Evolutionary conservation across 2,113 vertebrate species (phyloP).

Genomic region (Xyrauchen texanus): DNA sequence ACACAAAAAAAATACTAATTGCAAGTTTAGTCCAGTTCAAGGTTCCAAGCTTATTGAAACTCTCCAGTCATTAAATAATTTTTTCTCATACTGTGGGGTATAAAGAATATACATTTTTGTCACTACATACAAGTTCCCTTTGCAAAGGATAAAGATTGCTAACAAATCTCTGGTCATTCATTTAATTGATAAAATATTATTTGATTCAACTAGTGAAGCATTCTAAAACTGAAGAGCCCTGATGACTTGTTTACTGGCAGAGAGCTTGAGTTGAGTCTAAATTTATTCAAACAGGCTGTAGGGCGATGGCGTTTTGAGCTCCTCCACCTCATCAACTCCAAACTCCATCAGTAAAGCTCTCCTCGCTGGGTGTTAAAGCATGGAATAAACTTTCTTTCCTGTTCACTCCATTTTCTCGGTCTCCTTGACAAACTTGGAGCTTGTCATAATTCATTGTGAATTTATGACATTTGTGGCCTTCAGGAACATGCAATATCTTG

Average conservation of each 20-base stretch:
- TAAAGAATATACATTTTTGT: not conserved
- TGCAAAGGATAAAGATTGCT: not conserved
- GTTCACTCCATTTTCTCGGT: constrained; percentile 29
- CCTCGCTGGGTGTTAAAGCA: constrained; percentile 29
- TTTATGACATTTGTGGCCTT: constrained; percentile 19
- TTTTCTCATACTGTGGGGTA: not conserved
- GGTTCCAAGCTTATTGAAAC: not conserved
- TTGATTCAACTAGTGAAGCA: not conserved
- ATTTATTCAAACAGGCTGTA: constrained; percentile 20
- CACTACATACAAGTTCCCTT: not conserved
- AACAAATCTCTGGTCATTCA: not conserved
- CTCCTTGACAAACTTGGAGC: constrained; percentile 30
- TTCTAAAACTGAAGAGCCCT: constrained; percentile 11
- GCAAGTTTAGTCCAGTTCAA: too few relatives aligned
- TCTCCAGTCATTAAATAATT: not conserved
- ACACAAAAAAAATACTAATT: too few relatives aligned
- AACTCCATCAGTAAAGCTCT: too few relatives aligned
- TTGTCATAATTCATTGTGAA: constrained; percentile 48
- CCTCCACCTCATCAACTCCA: too few relatives aligned
- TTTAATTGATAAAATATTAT: constrained; percentile 6
- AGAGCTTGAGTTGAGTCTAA: not conserved
- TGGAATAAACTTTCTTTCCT: constrained; percentile 25
- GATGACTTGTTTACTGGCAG: constrained; percentile 23
- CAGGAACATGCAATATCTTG: constrained; percentile 21
- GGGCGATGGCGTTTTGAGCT: not conserved